These are phyloP conservation scores for Pseudomyrmex cubaensis DNA, from an alignment of 1,140 invertebrate genomes.

Conservation along the genomic window DNA sequence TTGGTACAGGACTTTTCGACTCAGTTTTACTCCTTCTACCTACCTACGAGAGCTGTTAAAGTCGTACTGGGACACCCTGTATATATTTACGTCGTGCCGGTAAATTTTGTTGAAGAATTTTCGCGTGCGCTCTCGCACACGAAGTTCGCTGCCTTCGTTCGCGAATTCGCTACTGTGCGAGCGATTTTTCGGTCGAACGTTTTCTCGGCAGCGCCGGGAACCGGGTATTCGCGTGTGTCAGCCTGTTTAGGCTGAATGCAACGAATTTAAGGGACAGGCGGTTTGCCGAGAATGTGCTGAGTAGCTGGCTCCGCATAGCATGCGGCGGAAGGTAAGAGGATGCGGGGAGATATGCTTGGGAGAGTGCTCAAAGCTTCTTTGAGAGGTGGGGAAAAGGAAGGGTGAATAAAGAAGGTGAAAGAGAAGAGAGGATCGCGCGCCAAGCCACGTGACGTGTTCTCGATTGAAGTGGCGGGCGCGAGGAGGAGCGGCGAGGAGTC, in stretches of 20 bases:
- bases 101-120: neutral
- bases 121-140: neutral
- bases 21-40: too few relatives aligned
- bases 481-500: neutral
- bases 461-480: conserved; percentile 32
- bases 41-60: too few relatives aligned
- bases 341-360: conserved; percentile 74
- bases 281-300: conserved; percentile 66
- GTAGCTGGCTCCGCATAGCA: conserved; percentile 62
- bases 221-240: neutral
- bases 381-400: conserved; percentile 3
- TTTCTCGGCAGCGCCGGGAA: neutral
- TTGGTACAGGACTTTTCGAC: too few relatives aligned
- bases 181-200: conserved; percentile 29
- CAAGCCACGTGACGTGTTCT: conserved; percentile 28
- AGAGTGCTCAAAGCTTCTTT: conserved; percentile 69
- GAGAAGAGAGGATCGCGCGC: neutral
- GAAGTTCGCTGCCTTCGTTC: neutral
- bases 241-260: conserved; percentile 5
- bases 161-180: conserved; percentile 5
- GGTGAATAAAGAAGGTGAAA: conserved; percentile 2
- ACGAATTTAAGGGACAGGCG: conserved; percentile 45
- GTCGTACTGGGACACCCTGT: too few relatives aligned
- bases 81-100: too few relatives aligned
- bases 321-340: conserved; percentile 60